Base-by-base conservation (phyloP, 2,797 vertebrate genomes). In the Microtus obscurus region DNA sequence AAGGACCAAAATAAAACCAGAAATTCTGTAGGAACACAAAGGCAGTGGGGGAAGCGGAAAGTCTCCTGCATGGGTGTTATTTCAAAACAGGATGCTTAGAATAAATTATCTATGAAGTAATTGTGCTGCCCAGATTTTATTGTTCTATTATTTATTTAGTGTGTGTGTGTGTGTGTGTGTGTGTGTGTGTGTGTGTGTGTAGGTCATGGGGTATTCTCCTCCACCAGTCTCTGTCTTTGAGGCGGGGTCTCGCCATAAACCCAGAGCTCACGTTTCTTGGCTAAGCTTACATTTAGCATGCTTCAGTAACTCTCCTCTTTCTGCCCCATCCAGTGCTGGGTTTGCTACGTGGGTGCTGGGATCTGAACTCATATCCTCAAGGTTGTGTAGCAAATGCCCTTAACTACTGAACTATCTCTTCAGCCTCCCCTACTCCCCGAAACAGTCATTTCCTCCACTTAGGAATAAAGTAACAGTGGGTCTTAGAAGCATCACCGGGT, bases 31-130 rank as follows among this genome's bases (percentile, higher is more conserved):
- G 40, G 87, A 77, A 65, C 27, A 31, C 40, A 69, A 78, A 89
- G 61, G 59, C 87, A 76, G 7, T 71, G 27, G 61, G 43, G 43
- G 27, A 65, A 63, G 76, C 56, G 85, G 67, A 74, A 65, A 53
- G 43, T 59, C 61, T 2, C 37, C 45, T 91, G 31, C 74, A 89
- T 71, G 12, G 19, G 31, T 88, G 48, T 83, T 88, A 76, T 59
- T 86, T n/a, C 6, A 76, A 92, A 95, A 87, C 13, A 31, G 59
- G 27, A 12, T 78, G 25, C 31, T 8, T 82, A 40, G 34, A 61
- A 10, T 85, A 79, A 93, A 81, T 45, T 81, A 79, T 73, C 93
- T 78, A 89, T 31, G 74, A 97, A 90, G 56, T 25, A 61, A 25
- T 86, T 81, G 61, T 95, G 45, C 40, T 51, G 27, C 31, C 73